These are phyloP conservation scores for Oreotrochilus melanogaster DNA, from an alignment of 2,113 vertebrate species.

Conservation along the genomic window DNA sequence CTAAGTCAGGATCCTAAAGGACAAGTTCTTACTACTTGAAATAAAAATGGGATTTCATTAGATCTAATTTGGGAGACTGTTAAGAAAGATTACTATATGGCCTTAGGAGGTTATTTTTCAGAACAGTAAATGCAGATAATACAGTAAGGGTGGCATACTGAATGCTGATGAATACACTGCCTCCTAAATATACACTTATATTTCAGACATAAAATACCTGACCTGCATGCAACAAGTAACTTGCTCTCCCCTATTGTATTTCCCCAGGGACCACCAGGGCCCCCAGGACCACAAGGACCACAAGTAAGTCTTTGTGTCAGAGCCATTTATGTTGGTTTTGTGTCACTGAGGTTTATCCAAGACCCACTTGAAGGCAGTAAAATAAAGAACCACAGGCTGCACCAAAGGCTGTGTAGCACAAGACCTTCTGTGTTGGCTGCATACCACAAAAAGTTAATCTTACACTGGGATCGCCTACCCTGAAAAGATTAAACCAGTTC, in stretches of 20 bases:
- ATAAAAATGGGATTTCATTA: neutral
- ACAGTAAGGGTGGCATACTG: neutral
- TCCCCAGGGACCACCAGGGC: constrained; percentile 86
- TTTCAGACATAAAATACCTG: neutral
- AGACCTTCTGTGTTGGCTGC: constrained; percentile 10
- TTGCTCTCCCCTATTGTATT: constrained; percentile 26
- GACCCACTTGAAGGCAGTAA: neutral
- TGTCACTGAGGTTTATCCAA: neutral
- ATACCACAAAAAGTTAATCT: constrained; percentile 25
- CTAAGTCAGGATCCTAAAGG: neutral
- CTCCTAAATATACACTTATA: neutral
- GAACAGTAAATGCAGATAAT: neutral
- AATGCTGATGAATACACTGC: neutral
- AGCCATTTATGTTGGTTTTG: neutral
- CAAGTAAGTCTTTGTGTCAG: constrained; percentile 80
- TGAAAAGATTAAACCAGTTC: neutral
- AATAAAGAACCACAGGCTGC: neutral
- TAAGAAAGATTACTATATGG: neutral
- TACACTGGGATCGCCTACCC: neutral
- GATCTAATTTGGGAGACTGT: neutral
- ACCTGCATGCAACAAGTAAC: neutral
- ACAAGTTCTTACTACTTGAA: neutral
- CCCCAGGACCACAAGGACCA: constrained; percentile 83
- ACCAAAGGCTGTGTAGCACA: neutral
- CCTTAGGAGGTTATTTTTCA: neutral